phyloP scores from a whole-genome alignment of 2,113 vertebrate genomes.

The Dromaius novaehollandiae region DNA sequence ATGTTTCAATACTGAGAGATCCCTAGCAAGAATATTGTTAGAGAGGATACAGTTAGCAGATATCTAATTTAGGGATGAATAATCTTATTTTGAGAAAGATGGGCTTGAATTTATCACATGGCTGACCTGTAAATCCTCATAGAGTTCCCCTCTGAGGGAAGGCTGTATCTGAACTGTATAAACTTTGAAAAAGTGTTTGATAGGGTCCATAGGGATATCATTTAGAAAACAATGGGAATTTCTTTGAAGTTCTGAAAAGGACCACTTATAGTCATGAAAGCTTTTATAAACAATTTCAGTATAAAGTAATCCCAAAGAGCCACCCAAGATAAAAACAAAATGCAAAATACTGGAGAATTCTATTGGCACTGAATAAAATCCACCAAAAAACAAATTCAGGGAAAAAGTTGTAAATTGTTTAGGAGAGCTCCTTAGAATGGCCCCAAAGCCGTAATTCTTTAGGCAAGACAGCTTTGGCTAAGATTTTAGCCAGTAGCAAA shows the following conservation, averaged over 20 bases:
- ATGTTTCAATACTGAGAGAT: neutral
- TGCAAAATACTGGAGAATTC: neutral
- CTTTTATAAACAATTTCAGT: neutral
- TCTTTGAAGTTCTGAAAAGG: neutral
- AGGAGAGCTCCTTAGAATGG: neutral
- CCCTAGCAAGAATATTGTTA: neutral
- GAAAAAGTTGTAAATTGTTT: neutral
- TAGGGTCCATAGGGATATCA: neutral
- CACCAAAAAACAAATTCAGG: neutral
- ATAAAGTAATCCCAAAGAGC: neutral
- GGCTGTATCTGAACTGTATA: neutral
- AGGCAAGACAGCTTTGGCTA: neutral
- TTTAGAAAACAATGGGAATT: neutral
- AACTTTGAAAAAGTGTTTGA: neutral
- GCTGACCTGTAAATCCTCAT: neutral
- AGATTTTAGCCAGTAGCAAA: neutral
- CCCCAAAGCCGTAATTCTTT: neutral
- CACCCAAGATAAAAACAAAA: neutral
- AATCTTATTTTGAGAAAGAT: neutral
- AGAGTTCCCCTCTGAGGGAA: neutral
- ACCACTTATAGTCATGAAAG: neutral
- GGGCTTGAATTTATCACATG: neutral
- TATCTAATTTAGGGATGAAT: neutral
- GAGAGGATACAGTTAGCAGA: neutral
- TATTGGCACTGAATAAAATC: neutral